phyloP scores from a whole-genome alignment of 2,888 invertebrate species.

The Cheilosia soror region DNA sequence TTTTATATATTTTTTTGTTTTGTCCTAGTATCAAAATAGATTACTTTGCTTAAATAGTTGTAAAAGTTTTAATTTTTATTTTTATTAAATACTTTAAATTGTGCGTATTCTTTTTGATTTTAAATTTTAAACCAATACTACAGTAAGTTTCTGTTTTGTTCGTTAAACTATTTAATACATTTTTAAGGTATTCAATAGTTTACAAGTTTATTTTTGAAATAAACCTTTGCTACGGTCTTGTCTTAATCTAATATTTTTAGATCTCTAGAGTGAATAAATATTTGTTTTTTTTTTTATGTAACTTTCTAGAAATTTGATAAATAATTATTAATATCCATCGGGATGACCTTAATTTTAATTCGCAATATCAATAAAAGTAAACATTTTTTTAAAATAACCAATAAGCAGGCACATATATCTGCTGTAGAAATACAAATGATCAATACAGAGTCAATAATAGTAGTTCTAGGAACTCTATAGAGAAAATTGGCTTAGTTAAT shows the following conservation, averaged over 20 bases:
- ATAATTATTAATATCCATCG: conserved; percentile 51
- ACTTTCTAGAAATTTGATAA: conserved; percentile 5
- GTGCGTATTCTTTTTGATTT: conserved; percentile 68
- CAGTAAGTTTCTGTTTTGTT: conserved; percentile 23
- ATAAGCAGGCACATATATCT: background rate
- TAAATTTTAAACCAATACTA: conserved; percentile 39
- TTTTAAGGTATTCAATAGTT: conserved; percentile 21
- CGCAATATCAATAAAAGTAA: background rate
- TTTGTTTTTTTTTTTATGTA: conserved; percentile 20
- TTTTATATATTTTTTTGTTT: conserved; percentile 27
- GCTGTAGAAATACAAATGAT: background rate
- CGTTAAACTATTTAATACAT: background rate
- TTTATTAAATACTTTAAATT: conserved; percentile 64
- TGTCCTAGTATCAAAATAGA: conserved; percentile 69
- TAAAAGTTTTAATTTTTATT: conserved; percentile 37
- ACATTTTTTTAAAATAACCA: background rate
- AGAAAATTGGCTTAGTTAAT: background rate
- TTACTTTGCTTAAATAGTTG: conserved; percentile 55
- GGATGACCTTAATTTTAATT: background rate
- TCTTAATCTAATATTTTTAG: background rate
- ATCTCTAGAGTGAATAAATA: conserved; percentile 36
- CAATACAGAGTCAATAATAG: background rate
- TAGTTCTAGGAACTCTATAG: background rate
- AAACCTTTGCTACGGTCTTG: background rate
- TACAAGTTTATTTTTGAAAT: conserved; percentile 8